Evolutionary conservation across 2,797 vertebrate species (phyloP).

Genomic region (Tympanoctomys barrerae): DNA sequence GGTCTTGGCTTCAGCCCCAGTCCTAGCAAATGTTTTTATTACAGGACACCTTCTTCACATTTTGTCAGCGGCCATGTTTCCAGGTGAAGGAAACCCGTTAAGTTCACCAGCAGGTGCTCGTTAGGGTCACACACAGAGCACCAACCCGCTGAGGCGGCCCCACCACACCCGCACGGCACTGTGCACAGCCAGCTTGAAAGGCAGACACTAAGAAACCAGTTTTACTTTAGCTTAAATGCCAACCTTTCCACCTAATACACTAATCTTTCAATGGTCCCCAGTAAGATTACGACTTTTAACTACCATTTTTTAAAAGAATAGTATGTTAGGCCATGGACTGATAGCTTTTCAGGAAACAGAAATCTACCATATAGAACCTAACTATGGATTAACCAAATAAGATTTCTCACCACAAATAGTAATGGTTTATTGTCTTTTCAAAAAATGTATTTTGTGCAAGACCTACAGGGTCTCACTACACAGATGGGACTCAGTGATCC

Average conservation of each 20-base stretch:
- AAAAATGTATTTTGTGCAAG: too few relatives aligned
- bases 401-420: background rate
- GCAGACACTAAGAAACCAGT: background rate
- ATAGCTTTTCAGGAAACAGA: background rate
- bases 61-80: conserved; percentile 18
- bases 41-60: background rate
- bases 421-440: conserved; percentile 20
- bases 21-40: background rate
- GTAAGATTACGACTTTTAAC: background rate
- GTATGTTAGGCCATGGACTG: background rate
- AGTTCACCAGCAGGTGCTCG: background rate
- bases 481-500: too few relatives aligned
- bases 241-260: background rate
- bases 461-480: too few relatives aligned
- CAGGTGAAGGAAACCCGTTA: background rate
- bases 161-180: too few relatives aligned
- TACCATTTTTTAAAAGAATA: background rate
- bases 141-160: background rate
- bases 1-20: background rate
- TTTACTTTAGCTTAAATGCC: background rate
- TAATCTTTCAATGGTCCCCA: background rate
- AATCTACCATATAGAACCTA: background rate
- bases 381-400: background rate
- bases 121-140: background rate
- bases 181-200: background rate